These are phyloP conservation scores for Caprella mutica DNA, from an alignment of 2,888 invertebrate genomes.

Conservation along the genomic window DNA sequence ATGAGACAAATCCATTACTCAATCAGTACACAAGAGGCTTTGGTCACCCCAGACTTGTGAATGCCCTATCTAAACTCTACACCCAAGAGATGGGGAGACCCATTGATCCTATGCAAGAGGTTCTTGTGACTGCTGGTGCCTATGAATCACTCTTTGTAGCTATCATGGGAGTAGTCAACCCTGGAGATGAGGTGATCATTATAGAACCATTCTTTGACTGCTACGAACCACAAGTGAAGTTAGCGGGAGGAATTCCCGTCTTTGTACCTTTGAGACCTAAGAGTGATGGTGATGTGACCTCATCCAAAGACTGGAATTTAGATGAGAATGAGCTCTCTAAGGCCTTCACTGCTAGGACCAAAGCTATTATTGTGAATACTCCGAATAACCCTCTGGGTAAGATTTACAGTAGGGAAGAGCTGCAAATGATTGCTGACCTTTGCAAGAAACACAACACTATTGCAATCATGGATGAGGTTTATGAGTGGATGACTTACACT, in stretches of 20 bases:
- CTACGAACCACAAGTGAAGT: constrained; percentile 85
- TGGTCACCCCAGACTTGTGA: constrained; percentile 81
- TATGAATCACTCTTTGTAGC: constrained; percentile 74
- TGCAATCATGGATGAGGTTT: constrained; percentile 92
- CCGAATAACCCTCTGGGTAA: constrained; percentile 97
- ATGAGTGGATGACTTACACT: constrained; percentile 90
- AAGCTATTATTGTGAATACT: constrained; percentile 90
- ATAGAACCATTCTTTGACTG: constrained; percentile 98
- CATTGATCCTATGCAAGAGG: constrained; percentile 73
- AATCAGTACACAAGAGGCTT: constrained; percentile 91
- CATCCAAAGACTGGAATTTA: constrained; percentile 78
- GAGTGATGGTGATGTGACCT: constrained; percentile 46
- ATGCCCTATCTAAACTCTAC: constrained; percentile 72
- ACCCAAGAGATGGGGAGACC: constrained; percentile 59
- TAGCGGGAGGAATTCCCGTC: constrained; percentile 72
- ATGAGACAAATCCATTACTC: constrained; percentile 59
- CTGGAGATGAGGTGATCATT: constrained; percentile 54
- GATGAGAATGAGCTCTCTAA: constrained; percentile 66
- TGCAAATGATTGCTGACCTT: constrained; percentile 66
- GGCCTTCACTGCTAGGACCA: constrained; percentile 76
- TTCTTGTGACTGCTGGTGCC: constrained; percentile 82
- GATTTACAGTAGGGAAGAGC: constrained; percentile 52
- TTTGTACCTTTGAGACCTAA: constrained; percentile 79
- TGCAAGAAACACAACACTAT: constrained; percentile 86
- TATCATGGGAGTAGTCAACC: constrained; percentile 35